Evolutionary conservation across 2,797 vertebrate species (phyloP).

Genomic region (Notolepis coatsorum): DNA sequence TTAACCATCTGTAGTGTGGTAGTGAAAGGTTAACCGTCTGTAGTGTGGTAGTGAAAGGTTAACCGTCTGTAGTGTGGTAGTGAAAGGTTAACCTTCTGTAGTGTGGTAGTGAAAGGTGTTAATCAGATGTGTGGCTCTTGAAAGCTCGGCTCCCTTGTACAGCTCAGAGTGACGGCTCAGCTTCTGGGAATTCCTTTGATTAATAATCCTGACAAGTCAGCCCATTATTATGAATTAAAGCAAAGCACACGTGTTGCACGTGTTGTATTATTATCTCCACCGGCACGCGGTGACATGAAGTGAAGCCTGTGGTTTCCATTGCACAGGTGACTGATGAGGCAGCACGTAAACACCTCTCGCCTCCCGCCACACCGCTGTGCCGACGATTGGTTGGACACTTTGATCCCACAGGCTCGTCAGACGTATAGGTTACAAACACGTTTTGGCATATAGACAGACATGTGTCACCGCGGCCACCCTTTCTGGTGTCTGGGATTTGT

Average conservation of each 20-base stretch:
- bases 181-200: constrained; percentile 63
- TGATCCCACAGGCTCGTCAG: constrained; percentile 42
- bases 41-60: too few species aligned
- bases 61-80: too few species aligned
- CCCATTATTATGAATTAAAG: constrained; percentile 69
- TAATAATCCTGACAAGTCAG: constrained; percentile 69
- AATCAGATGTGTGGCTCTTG: constrained; percentile 23
- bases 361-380: constrained; percentile 39
- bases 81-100: too few species aligned
- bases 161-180: constrained; percentile 13
- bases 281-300: constrained; percentile 47
- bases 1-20: too few species aligned
- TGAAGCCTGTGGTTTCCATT: constrained; percentile 37
- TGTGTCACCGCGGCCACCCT: constrained; percentile 5
- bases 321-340: constrained; percentile 61
- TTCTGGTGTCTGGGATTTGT: constrained; percentile 14
- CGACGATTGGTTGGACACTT: constrained; percentile 46
- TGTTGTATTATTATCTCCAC: constrained; percentile 55
- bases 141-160: constrained; percentile 25
- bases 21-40: too few species aligned
- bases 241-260: constrained; percentile 40
- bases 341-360: constrained; percentile 56
- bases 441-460: too few species aligned
- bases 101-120: too few species aligned
- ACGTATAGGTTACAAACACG: constrained; percentile 19